These are phyloP conservation scores for Epinephelus malabaricus DNA, from an alignment of 2,797 vertebrate genomes.

Conservation along the genomic window DNA sequence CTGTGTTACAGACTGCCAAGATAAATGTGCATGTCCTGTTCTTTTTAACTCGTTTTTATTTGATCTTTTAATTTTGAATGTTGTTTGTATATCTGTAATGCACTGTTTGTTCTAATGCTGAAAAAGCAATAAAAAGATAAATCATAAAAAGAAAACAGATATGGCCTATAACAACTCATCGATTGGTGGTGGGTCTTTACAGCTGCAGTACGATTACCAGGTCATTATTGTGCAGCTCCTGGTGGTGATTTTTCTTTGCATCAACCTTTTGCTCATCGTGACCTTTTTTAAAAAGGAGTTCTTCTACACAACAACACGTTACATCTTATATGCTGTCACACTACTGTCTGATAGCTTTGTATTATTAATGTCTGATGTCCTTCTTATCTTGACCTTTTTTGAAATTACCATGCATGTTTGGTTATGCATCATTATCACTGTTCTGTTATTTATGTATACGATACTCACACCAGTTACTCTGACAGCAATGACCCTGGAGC, in stretches of 20 bases:
- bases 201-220: fast-evolving
- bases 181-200: neutral
- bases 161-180: slow-evolving; percentile 32
- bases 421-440: slow-evolving; percentile 57
- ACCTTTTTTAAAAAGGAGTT: slow-evolving; percentile 67
- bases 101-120: too few relatives aligned
- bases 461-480: slow-evolving; percentile 69
- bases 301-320: slow-evolving; percentile 68
- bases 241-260: slow-evolving; percentile 65
- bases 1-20: too few relatives aligned
- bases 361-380: slow-evolving; percentile 57
- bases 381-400: slow-evolving; percentile 23
- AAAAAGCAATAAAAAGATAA: too few relatives aligned
- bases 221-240: slow-evolving; percentile 55
- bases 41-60: too few relatives aligned
- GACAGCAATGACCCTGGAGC: slow-evolving; percentile 76
- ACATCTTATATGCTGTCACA: slow-evolving; percentile 75
- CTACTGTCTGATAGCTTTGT: slow-evolving; percentile 66
- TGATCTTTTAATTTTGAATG: too few relatives aligned
- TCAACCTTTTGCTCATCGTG: slow-evolving; percentile 69
- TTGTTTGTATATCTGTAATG: too few relatives aligned
- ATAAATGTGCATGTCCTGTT: too few relatives aligned
- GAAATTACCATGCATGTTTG: slow-evolving; percentile 29
- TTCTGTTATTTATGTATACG: neutral
- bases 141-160: too few relatives aligned